Base-by-base conservation (phyloP, 2,113 vertebrate species). In the Phaetusa simplex region DNA sequence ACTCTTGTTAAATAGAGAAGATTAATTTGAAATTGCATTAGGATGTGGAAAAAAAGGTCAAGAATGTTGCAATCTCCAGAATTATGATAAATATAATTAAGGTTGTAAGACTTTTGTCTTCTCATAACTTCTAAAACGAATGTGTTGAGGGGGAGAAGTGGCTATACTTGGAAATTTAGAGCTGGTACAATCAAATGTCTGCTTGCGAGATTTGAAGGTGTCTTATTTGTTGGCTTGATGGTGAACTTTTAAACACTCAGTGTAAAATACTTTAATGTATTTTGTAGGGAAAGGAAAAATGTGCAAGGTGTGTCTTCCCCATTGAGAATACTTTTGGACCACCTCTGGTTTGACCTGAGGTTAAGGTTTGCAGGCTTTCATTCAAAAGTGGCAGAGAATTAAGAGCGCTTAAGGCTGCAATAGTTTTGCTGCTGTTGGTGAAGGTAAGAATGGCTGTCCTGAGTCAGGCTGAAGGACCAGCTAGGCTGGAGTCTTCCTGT, bases 21-120 rank as follows among this genome's bases (percentile, higher is more conserved):
- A 53, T 95, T 96, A 84, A 87, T 77, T 88, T 73, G 45, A 93
- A 92, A 90, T 61, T 80, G 45, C 66, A 50, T 91, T 93, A 82
- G 38, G 40, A 82, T 18, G 2, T 93, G 59, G 61, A 5, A 36
- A 86, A 86, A 85, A 92, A 89, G 73, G 78, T 95, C 89, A 94
- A 80, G 62, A 80, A 73, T 70, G 70, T 42, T 80, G 14, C 22
- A 79, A 8, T 81, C 62, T 87, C 67, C n/a, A 82, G 53, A 89
- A 79, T 89, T 40, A 66, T 55, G 36, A 38, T 76, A 82, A 61
- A 76, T 72, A 17, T 76, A 82, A 77, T 82, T 61, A 82, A 56
- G 21, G 1, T 78, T 91, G 12, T 79, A 61, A 67, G 73, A 65
- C 52, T 82, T 83, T 56, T 80, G 42, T 92, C 34, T 83, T 79